phyloP scores from a whole-genome alignment of 2,797 vertebrate genomes.

The Mormyrus proboscirostris region DNA sequence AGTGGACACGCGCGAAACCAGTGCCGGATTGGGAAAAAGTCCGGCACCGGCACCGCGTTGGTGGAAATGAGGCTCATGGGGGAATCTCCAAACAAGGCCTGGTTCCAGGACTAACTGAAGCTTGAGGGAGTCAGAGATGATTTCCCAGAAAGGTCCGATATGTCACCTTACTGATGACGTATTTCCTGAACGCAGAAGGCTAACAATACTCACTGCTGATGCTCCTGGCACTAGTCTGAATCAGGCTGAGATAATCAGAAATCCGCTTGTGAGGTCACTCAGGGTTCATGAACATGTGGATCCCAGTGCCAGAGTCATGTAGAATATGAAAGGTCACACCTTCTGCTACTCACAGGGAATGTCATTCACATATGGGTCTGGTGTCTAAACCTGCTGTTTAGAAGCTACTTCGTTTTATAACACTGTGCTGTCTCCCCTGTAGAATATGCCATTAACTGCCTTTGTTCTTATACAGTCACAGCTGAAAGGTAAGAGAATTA shows the following conservation, averaged over 20 bases:
- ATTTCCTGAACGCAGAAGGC: not conserved
- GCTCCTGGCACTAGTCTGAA: not conserved
- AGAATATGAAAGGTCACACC: constrained; percentile 20
- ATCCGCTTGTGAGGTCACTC: not conserved
- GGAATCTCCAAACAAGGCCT: not conserved
- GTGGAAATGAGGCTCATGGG: not conserved
- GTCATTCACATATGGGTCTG: constrained; percentile 14
- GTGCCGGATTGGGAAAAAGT: not conserved
- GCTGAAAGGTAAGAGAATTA: not conserved
- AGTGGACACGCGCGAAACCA: not conserved
- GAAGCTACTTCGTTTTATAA: constrained; percentile 26
- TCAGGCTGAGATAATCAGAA: not conserved
- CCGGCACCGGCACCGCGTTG: not conserved
- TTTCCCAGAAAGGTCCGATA: not conserved
- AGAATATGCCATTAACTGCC: constrained; percentile 25
- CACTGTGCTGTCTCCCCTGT: constrained; percentile 35
- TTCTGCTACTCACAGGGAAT: constrained; percentile 22
- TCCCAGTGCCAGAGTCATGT: constrained; percentile 18
- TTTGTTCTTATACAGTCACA: constrained; percentile 33
- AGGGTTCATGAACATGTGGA: not conserved
- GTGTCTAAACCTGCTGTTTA: constrained; percentile 9
- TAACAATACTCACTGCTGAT: not conserved
- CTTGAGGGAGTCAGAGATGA: not conserved
- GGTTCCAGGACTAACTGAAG: not conserved
- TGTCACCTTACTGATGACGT: not conserved